Evolutionary conservation across 2,113 vertebrate genomes (phyloP).

Genomic region (Coptodon rendalli): DNA sequence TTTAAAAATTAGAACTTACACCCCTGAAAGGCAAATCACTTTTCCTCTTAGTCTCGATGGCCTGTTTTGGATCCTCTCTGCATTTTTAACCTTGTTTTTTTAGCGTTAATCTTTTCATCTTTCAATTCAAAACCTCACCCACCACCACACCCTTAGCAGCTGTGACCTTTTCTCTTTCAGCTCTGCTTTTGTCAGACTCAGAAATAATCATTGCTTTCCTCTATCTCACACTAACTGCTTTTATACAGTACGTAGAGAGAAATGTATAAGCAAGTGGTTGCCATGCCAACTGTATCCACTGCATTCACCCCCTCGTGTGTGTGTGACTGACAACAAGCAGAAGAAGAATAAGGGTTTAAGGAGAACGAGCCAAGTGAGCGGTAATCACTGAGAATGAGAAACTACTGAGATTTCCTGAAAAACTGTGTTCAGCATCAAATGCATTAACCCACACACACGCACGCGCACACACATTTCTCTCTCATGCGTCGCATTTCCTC

Average conservation of each 20-base stretch:
- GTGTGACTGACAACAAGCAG: slow-evolving; percentile 1
- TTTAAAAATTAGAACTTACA: not conserved
- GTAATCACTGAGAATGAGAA: slow-evolving; percentile 40
- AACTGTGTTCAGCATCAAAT: slow-evolving; percentile 20
- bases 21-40: not conserved
- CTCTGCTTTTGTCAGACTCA: not conserved
- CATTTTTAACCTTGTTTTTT: not conserved
- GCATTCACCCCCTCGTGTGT: slow-evolving; percentile 32
- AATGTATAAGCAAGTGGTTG: slow-evolving; percentile 68
- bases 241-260: slow-evolving; percentile 45
- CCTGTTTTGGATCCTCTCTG: not conserved
- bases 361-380: not conserved
- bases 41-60: not conserved
- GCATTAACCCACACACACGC: not conserved
- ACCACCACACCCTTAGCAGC: not conserved
- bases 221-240: slow-evolving; percentile 12
- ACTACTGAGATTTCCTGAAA: slow-evolving; percentile 26
- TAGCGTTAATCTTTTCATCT: slow-evolving; percentile 8
- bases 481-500: not conserved
- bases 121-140: not conserved
- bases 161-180: not conserved
- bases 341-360: slow-evolving; percentile 15
- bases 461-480: not conserved
- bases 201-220: slow-evolving; percentile 12
- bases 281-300: slow-evolving; percentile 65